These are phyloP conservation scores for Ormyrus pomaceus DNA, from an alignment of 2,888 invertebrate species.

Conservation along the genomic window DNA sequence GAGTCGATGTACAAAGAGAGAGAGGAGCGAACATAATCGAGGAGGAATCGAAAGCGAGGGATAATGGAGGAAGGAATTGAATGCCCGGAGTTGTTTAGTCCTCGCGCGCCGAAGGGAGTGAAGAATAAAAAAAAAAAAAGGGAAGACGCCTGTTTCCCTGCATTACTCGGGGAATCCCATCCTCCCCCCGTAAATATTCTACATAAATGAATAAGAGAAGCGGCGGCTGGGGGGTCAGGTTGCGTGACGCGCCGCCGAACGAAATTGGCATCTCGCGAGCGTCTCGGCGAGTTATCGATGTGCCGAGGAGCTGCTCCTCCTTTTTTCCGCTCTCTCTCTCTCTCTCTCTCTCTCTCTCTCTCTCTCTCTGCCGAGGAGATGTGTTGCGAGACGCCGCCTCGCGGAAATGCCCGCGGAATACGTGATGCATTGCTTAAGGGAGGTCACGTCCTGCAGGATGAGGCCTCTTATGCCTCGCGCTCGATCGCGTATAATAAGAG, in stretches of 20 bases:
- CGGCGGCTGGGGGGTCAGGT: no score
- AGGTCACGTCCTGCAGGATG: slow-evolving; percentile 58
- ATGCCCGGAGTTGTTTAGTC: slow-evolving; percentile 22
- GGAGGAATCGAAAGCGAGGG: slow-evolving; percentile 20
- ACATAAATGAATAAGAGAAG: slow-evolving; percentile 37
- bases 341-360: slow-evolving; percentile 6
- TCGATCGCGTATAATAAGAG: slow-evolving; percentile 39
- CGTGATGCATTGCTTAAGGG: slow-evolving; percentile 61
- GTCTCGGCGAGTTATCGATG: slow-evolving; percentile 35
- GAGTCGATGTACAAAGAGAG: background rate
- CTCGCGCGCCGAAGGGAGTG: background rate
- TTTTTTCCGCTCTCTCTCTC: background rate
- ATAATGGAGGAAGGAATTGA: slow-evolving; percentile 33
- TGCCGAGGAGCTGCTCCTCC: background rate
- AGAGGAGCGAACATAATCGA: slow-evolving; percentile 15
- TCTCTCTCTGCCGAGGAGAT: background rate
- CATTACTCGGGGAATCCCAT: slow-evolving; percentile 18
- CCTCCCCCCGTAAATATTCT: slow-evolving; percentile 33
- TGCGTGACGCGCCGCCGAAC: background rate
- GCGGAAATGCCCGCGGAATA: slow-evolving; percentile 52
- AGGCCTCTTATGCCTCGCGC: slow-evolving; percentile 34
- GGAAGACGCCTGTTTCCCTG: background rate
- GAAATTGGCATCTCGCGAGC: slow-evolving; percentile 46
- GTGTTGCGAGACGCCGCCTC: background rate
- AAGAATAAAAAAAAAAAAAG: background rate